A percentile compares a stretch with the other conserved stretches of the same genome.
phyloP scores from a whole-genome alignment of 2,888 invertebrate genomes.

The Lissocephala sabroskyi region DNA sequence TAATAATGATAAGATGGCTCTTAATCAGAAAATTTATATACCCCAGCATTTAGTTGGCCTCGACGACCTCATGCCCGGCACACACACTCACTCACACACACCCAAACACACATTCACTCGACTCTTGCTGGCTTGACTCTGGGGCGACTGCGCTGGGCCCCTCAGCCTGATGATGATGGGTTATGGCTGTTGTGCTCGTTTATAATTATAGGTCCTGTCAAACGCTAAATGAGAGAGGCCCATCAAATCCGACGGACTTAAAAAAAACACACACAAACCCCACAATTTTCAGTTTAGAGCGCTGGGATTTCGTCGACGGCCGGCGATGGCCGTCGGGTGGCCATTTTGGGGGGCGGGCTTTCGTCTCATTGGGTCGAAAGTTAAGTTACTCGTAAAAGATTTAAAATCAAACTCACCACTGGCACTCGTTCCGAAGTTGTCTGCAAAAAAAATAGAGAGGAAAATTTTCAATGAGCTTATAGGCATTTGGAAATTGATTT shows the following conservation, averaged over 20 bases:
- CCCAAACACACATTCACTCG: too few species aligned
- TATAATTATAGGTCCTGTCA: constrained; percentile 72
- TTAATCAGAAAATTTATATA: constrained; percentile 72
- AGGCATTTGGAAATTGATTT: constrained; percentile 1
- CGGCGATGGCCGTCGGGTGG: constrained; percentile 10
- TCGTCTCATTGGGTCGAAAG: not conserved
- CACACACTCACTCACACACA: too few species aligned
- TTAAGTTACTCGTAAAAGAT: too few species aligned
- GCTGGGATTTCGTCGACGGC: constrained; percentile 20
- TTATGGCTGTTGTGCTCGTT: constrained; percentile 69
- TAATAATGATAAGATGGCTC: constrained; percentile 72
- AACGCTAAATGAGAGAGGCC: constrained; percentile 65
- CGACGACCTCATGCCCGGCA: constrained; percentile 1
- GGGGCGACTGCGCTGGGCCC: not conserved
- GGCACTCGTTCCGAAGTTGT: constrained; percentile 70
- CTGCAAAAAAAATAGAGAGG: constrained; percentile 44
- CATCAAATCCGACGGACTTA: constrained; percentile 44
- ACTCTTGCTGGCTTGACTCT: not conserved
- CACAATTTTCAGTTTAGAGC: constrained; percentile 46
- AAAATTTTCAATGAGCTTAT: constrained; percentile 19
- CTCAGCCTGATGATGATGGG: constrained; percentile 60
- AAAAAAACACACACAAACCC: constrained; percentile 18
- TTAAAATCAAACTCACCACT: constrained; percentile 58
- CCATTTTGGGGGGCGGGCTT: not conserved
- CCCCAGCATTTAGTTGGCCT: constrained; percentile 48